Conservation (phyloP, 2,797 vertebrate species). For the Notoglanidium macrostoma region DNA sequence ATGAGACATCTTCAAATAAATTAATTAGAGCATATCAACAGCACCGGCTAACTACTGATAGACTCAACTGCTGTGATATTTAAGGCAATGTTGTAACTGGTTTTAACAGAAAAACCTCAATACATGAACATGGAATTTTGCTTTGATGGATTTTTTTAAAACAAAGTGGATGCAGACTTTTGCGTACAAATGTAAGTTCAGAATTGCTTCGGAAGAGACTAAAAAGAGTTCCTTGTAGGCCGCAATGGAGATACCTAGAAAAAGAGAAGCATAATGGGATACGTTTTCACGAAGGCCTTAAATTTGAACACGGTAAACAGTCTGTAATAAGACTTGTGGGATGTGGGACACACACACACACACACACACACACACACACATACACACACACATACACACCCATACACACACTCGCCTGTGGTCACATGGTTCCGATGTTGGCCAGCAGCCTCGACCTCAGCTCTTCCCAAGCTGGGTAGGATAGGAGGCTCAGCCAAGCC, state of each 20-base stretch:
- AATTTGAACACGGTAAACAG: constrained; percentile 70
- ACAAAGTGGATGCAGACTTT: neutral
- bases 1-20: neutral
- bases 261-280: constrained; percentile 53
- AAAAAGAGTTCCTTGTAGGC: neutral
- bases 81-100: neutral
- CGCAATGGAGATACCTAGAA: constrained; percentile 13
- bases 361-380: constrained; percentile 60
- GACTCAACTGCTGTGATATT: neutral
- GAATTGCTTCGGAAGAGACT: neutral
- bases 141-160: neutral
- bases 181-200: neutral
- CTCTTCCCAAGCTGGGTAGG: constrained; percentile 81
- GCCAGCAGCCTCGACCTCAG: constrained; percentile 76
- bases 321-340: constrained; percentile 76
- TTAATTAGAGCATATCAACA: neutral
- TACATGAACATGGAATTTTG: neutral
- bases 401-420: constrained; percentile 69
- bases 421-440: constrained; percentile 74
- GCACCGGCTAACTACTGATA: neutral
- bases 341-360: constrained; percentile 59
- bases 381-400: constrained; percentile 15
- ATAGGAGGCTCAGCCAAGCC: constrained; percentile 65
- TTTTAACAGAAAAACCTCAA: neutral
- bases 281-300: constrained; percentile 69